Percentiles rank a stretch among this genome's conserved stretches.
These are phyloP conservation scores for Pseudorasbora parva DNA, from an alignment of 2,113 vertebrate genomes.

Conservation along the genomic window DNA sequence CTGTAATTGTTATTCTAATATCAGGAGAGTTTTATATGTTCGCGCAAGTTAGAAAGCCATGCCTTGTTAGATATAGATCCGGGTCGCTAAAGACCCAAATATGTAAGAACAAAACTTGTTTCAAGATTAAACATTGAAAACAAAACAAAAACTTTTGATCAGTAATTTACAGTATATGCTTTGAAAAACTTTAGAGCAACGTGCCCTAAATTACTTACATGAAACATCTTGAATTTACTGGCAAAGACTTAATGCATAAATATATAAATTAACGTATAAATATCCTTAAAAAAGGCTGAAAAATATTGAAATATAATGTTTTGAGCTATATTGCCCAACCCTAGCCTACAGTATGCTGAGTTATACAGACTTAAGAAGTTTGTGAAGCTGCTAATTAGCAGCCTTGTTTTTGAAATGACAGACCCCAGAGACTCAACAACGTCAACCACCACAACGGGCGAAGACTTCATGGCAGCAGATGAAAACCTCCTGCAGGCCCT, in stretches of 20 bases:
- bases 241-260: not conserved
- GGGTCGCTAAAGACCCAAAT: no score
- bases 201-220: not conserved
- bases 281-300: not conserved
- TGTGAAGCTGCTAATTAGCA: slow-evolving; percentile 4
- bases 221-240: not conserved
- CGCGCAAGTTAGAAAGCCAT: no score
- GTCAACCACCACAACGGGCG: not conserved
- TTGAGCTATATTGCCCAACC: not conserved
- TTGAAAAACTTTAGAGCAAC: not conserved
- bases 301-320: not conserved
- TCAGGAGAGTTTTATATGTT: no score
- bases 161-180: not conserved
- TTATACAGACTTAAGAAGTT: slow-evolving; percentile 15
- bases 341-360: not conserved
- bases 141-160: not conserved
- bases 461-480: not conserved
- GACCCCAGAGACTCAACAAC: slow-evolving; percentile 1
- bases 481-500: slow-evolving; percentile 24
- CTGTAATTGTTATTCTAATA: no score
- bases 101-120: no score
- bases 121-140: no score
- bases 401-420: not conserved
- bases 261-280: not conserved
- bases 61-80: no score